These are phyloP conservation scores for Napeogenes sylphis DNA, from an alignment of 2,888 invertebrate genomes.

Conservation along the genomic window DNA sequence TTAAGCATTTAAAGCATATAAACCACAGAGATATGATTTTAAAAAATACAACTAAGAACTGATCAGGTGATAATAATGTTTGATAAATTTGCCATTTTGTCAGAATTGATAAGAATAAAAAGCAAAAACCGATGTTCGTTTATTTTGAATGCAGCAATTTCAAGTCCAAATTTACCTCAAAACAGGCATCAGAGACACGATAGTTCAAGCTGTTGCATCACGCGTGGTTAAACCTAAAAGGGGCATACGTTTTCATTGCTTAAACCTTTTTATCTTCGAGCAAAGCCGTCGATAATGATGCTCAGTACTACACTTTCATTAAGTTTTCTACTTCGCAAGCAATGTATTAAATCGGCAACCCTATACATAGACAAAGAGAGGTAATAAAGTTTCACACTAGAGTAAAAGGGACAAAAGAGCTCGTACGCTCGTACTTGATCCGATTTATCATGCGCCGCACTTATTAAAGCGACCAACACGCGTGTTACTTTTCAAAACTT, in stretches of 20 bases:
- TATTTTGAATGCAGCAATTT: constrained; percentile 2
- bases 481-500: constrained; percentile 60
- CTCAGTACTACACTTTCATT: constrained; percentile 66
- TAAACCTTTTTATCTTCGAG: constrained; percentile 61
- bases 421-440: constrained; percentile 60
- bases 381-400: constrained; percentile 34
- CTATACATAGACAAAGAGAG: constrained; percentile 43
- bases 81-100: too few relatives aligned
- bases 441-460: constrained; percentile 71
- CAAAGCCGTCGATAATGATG: constrained; percentile 71
- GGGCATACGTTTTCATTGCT: constrained; percentile 63
- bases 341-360: constrained; percentile 54
- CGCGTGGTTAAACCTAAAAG: constrained; percentile 52
- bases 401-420: constrained; percentile 43
- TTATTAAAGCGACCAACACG: constrained; percentile 72
- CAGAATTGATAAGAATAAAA: too few relatives aligned
- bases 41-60: constrained; percentile 4
- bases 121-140: too few relatives aligned
- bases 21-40: neutral
- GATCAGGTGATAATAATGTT: constrained; percentile 4
- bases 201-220: constrained; percentile 34
- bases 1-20: neutral
- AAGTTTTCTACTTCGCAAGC: constrained; percentile 60
- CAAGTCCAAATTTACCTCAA: constrained; percentile 19
- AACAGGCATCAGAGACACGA: constrained; percentile 21